Percentiles rank a stretch among this genome's conserved stretches.
Evolutionary conservation across 2,888 invertebrate species (phyloP).

Genomic region (Archips crataeganus): DNA sequence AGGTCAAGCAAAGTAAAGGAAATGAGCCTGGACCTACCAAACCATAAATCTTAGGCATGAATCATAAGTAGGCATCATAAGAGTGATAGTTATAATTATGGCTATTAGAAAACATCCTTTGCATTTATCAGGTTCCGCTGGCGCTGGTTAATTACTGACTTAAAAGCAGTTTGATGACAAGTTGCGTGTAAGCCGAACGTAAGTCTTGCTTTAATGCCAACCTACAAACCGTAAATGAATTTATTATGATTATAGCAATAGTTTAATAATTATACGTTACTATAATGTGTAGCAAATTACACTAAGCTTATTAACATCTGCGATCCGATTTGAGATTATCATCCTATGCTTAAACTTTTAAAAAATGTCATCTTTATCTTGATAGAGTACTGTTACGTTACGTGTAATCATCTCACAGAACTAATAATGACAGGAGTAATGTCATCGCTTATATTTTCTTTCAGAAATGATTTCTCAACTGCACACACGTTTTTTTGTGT

Average conservation of each 20-base stretch:
- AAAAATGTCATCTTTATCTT: conserved; percentile 35
- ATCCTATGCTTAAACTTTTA: conserved; percentile 16
- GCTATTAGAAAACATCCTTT: not conserved
- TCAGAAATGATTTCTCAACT: too few species aligned
- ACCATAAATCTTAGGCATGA: not conserved
- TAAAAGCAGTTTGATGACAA: conserved; percentile 27
- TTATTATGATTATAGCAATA: conserved; percentile 37
- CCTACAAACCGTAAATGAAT: conserved; percentile 21
- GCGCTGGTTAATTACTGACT: conserved; percentile 18
- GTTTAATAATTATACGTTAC: conserved; percentile 13
- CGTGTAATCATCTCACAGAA: too few species aligned
- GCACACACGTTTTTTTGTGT: too few species aligned
- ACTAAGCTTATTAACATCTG: conserved; percentile 26
- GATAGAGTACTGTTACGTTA: conserved; percentile 33
- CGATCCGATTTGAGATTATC: conserved; percentile 33
- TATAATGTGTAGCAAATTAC: conserved; percentile 8
- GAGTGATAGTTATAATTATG: not conserved
- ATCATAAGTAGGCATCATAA: not conserved
- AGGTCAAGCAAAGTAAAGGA: conserved; percentile 2
- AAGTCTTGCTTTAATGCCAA: conserved; percentile 37
- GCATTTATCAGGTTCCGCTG: conserved; percentile 2
- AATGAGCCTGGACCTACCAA: not conserved
- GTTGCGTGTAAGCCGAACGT: conserved; percentile 34
- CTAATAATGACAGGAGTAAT: too few species aligned
- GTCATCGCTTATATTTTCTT: too few species aligned